A percentile compares a stretch with the other conserved stretches of the same genome.
Conservation (phyloP, 2,797 vertebrate species). For the Iguana delicatissima region DNA sequence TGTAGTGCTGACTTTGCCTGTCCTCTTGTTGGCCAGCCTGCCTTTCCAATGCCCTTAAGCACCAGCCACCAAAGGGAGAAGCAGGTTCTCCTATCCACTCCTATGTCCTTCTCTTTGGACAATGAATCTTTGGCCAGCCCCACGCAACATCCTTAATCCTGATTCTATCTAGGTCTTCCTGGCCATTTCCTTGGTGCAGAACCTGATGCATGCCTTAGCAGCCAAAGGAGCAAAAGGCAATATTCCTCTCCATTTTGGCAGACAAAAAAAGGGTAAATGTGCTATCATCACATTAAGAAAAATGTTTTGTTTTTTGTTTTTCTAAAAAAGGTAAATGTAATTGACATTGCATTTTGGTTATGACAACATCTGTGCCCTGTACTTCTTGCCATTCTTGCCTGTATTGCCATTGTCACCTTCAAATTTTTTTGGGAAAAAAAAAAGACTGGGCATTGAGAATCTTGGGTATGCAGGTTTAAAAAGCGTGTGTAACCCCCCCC, state of each 20-base stretch:
- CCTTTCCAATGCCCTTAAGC: too few species aligned
- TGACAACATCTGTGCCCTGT: conserved; percentile 50
- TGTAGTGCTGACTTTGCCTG: too few species aligned
- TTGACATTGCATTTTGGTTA: conserved; percentile 51
- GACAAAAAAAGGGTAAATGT: not conserved
- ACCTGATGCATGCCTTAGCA: not conserved
- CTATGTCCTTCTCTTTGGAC: not conserved
- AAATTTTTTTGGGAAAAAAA: conserved; percentile 49
- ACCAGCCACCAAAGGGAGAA: too few species aligned
- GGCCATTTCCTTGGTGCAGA: not conserved
- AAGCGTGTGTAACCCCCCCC: conserved; percentile 9
- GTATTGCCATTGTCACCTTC: conserved; percentile 48
- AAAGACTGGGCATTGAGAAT: conserved; percentile 53
- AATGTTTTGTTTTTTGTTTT: too few species aligned
- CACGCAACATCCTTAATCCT: not conserved
- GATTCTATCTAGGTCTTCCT: not conserved
- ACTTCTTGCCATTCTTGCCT: conserved; percentile 52
- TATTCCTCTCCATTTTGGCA: too few species aligned
- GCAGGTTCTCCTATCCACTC: not conserved
- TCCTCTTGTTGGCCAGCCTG: too few species aligned
- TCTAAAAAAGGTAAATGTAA: conserved; percentile 36
- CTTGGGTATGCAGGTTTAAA: conserved; percentile 55
- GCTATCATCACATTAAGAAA: conserved; percentile 16
- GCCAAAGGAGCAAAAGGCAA: not conserved
- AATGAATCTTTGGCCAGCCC: not conserved